Percentiles rank a stretch among this genome's conserved stretches.
Evolutionary conservation across 2,888 invertebrate genomes (phyloP).

Genomic region (Leptarthrus brevirostris): DNA sequence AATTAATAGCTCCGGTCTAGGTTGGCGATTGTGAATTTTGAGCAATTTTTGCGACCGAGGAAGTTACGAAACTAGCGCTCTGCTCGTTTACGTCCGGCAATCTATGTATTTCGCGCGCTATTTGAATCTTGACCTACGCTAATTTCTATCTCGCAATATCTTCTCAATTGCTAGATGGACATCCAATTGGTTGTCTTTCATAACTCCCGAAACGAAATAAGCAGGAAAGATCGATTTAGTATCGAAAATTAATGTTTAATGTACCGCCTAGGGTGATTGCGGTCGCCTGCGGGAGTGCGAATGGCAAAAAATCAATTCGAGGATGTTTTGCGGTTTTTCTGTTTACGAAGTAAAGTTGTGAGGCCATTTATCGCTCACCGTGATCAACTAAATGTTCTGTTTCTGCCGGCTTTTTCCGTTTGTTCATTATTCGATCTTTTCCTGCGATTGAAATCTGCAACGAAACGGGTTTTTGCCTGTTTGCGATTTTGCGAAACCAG

Average conservation of each 20-base stretch:
- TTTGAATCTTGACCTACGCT: conserved; percentile 41
- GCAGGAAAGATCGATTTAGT: conserved; percentile 23
- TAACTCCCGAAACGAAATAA: conserved; percentile 1
- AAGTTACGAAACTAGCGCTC: conserved; percentile 2
- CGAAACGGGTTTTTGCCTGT: conserved; percentile 20
- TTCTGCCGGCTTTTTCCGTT: conserved; percentile 38
- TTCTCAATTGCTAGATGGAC: not conserved
- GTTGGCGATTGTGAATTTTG: not conserved
- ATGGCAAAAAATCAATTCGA: conserved; percentile 4
- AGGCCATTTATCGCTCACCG: conserved; percentile 11
- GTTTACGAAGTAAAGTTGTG: conserved; percentile 14
- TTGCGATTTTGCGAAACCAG: conserved; percentile 43
- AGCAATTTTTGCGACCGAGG: conserved; percentile 22
- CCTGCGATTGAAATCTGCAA: conserved; percentile 39
- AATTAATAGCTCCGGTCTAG: not conserved
- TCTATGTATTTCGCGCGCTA: not conserved
- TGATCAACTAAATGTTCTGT: conserved; percentile 34
- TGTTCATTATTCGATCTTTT: conserved; percentile 37
- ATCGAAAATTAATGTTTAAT: conserved; percentile 18
- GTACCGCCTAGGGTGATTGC: not conserved
- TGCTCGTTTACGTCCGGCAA: not conserved
- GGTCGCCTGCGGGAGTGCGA: conserved; percentile 18
- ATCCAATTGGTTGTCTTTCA: not conserved
- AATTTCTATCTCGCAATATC: not conserved
- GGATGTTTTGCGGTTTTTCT: conserved; percentile 41